phyloP scores from a whole-genome alignment of 2,888 invertebrate species.

The Suillia variegata region DNA sequence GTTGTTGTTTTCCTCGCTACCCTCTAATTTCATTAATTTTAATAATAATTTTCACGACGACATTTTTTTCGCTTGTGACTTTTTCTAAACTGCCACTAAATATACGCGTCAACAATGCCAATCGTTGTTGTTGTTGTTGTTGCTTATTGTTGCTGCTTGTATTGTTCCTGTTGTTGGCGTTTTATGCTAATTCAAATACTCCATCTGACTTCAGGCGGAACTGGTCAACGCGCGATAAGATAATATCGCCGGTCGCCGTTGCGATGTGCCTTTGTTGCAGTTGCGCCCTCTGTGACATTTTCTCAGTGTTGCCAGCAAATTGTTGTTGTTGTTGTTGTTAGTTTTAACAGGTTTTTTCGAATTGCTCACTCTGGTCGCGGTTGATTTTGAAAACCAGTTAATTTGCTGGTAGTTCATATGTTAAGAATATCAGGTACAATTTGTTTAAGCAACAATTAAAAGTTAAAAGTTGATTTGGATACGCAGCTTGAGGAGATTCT shows the following conservation, averaged over 20 bases:
- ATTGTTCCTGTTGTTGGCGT: too few relatives aligned
- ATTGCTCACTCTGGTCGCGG: too few relatives aligned
- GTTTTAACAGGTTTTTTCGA: too few relatives aligned
- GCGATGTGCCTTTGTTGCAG: background rate
- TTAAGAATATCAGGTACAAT: too few relatives aligned
- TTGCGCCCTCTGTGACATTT: background rate
- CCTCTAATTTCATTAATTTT: constrained; percentile 18
- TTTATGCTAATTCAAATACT: constrained; percentile 26
- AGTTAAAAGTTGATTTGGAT: too few relatives aligned
- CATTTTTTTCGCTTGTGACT: constrained; percentile 8
- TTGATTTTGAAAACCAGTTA: too few relatives aligned
- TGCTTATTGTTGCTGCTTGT: too few relatives aligned
- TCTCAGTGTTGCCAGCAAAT: background rate
- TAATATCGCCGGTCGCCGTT: too few relatives aligned
- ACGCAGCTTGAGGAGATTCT: too few relatives aligned
- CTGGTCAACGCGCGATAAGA: constrained; percentile 4
- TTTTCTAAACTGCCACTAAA: constrained; percentile 16
- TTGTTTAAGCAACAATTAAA: too few relatives aligned
- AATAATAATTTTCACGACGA: constrained; percentile 23
- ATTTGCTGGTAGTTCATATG: too few relatives aligned
- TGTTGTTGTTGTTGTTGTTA: background rate
- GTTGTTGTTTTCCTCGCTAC: background rate
- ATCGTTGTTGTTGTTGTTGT: too few relatives aligned
- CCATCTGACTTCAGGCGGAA: constrained; percentile 25
- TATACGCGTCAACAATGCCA: constrained; percentile 25